Evolutionary conservation across 2,888 invertebrate genomes (phyloP), one percentile per base, ranked within the genome.

Genomic region (Aethes cnicana): DNA sequence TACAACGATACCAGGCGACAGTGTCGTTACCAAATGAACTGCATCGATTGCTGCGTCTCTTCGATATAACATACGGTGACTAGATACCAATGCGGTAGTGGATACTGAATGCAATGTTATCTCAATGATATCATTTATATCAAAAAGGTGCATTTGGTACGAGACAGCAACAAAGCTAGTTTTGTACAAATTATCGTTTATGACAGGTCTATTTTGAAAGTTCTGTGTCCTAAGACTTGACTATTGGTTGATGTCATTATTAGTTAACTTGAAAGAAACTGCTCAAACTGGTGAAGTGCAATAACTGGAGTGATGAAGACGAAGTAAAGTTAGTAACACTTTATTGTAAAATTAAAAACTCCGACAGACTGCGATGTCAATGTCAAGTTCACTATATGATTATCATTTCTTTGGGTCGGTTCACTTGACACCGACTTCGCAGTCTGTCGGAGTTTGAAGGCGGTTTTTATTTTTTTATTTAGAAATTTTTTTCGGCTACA

Each of bases 171-270:
- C 48, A 42, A 35, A 35, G 42, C 35, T 39, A 42, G 47, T 49
- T 37, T n/a, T 4, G 7, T 37, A 11, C 37, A 37, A 44, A 44
- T 49, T 49, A 36, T 52, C 25, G 7, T 18, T 7, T 35, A 20
- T 14, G 4, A 23, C 32, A 14, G 14, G 25, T 44, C 50, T 46
- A 46, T 42, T 42, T 52, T 52, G 37, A 46, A 46, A 46, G 39
- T 39, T 46, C 17, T 33, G 37, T 52, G 37, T 39, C 44, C 44
- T 52, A 52, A 52, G 44, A 20, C 30, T 32, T 11, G 2, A 9
- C 17, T 28, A 36, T 32, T 26, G 20, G 43, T 32, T 26, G 20
- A 32, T 50, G 50, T 50, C 42, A 43, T 43, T 30, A 43, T 49
- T 50, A 7, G 17, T 37, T n/a, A n/a, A n/a, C n/a, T n/a, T n/a